phyloP scores from a whole-genome alignment of 2,113 vertebrate genomes.

The Montifringilla adamsi region DNA sequence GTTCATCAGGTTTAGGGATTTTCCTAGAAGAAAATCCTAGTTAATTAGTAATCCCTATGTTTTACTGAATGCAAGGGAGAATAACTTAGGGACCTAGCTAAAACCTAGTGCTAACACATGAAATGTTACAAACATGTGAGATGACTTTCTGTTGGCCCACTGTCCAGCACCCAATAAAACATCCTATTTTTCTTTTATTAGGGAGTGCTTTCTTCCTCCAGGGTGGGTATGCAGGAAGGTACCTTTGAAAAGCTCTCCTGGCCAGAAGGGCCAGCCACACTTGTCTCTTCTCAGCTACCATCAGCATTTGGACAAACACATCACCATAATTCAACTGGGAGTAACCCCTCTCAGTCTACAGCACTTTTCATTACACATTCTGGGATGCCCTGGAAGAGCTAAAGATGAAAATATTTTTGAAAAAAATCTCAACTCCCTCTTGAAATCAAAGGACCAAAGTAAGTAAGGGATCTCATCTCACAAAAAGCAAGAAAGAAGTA shows the following conservation, averaged over 20 bases:
- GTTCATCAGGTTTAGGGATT: neutral
- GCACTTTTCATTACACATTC: neutral
- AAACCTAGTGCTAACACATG: neutral
- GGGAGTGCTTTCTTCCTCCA: neutral
- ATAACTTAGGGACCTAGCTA: neutral
- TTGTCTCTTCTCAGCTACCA: neutral
- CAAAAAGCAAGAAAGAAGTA: neutral
- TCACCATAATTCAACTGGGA: neutral
- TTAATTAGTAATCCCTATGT: neutral
- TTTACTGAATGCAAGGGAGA: neutral
- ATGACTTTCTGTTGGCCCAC: neutral
- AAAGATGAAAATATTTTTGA: neutral
- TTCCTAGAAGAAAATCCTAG: neutral
- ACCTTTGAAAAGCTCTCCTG: neutral
- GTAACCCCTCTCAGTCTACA: neutral
- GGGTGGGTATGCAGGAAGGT: neutral
- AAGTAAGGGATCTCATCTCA: neutral
- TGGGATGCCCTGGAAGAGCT: neutral
- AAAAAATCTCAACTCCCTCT: rapidly evolving
- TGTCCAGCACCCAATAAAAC: neutral
- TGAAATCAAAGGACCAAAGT: neutral
- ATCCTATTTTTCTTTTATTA: neutral
- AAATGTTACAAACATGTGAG: neutral
- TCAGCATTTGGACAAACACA: neutral
- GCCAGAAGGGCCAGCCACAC: neutral